A percentile compares a stretch with the other conserved stretches of the same genome.
phyloP scores from a whole-genome alignment of 2,113 vertebrate genomes.

The Periophthalmodon schlosseri region DNA sequence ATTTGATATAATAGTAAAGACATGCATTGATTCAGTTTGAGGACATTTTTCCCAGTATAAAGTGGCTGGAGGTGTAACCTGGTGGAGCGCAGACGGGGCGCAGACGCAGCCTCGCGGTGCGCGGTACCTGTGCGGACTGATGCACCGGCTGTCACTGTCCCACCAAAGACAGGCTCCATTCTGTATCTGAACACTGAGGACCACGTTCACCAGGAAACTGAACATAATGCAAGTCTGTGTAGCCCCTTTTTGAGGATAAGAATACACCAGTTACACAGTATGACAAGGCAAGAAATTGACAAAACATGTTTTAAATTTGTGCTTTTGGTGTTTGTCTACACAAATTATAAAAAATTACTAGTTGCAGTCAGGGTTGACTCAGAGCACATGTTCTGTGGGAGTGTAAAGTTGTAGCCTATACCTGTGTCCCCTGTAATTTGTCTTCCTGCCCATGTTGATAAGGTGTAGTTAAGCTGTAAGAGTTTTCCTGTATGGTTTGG shows the following conservation, averaged over 20 bases:
- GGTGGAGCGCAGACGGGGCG: conserved; percentile 14
- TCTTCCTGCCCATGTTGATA: conserved; percentile 25
- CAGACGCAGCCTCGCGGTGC: conserved; percentile 44
- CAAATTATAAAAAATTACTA: not conserved
- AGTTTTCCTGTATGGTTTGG: not conserved
- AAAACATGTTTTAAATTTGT: not conserved
- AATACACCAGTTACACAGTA: not conserved
- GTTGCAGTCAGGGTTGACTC: not conserved
- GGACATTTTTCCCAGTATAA: not conserved
- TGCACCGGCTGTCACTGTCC: conserved; percentile 14
- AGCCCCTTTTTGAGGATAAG: not conserved
- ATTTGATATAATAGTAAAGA: not conserved
- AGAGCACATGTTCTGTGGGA: conserved; percentile 15
- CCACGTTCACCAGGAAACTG: not conserved
- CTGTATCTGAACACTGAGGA: not conserved
- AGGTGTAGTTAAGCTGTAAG: not conserved
- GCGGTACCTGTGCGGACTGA: conserved; percentile 49
- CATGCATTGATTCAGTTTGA: not conserved
- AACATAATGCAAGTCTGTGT: not conserved
- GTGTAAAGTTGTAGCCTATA: conserved; percentile 18
- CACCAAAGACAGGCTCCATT: not conserved
- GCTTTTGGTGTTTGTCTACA: not conserved
- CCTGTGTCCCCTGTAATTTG: conserved; percentile 21
- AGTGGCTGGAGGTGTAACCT: conserved; percentile 3
- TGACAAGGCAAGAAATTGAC: not conserved